phyloP scores from a whole-genome alignment of 2,888 invertebrate genomes.

The Anorthoa munda region DNA sequence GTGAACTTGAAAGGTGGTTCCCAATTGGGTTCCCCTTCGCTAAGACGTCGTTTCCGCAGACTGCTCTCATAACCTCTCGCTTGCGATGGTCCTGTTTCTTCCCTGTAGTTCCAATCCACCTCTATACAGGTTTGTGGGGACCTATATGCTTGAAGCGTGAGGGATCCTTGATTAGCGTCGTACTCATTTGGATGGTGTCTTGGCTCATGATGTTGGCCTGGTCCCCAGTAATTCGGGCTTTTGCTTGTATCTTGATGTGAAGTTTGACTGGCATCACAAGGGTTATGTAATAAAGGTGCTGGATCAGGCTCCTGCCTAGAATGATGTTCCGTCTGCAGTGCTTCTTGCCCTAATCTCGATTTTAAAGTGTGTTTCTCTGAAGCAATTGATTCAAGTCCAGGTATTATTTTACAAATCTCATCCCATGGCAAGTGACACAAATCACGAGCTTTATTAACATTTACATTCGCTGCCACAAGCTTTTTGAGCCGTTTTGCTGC shows the following conservation, averaged over 20 bases:
- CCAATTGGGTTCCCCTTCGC: neutral
- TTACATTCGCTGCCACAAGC: constrained; percentile 31
- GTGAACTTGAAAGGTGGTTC: constrained; percentile 13
- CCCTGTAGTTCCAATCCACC: neutral
- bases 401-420: constrained; percentile 14
- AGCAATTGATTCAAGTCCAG: neutral
- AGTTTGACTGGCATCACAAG: neutral
- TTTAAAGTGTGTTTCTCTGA: neutral
- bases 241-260: neutral
- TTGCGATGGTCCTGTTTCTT: constrained; percentile 4
- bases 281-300: neutral
- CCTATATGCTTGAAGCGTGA: neutral
- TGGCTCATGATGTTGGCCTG: neutral
- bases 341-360: neutral
- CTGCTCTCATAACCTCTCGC: neutral
- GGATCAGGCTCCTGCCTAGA: neutral
- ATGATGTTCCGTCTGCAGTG: neutral
- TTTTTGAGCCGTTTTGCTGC: neutral
- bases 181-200: neutral
- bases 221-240: neutral
- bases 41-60: neutral
- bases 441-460: constrained; percentile 23
- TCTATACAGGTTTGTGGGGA: neutral
- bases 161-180: neutral
- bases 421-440: constrained; percentile 24